Base-by-base conservation (phyloP, 92 coral and sea anemone genomes). In the Porites divaricata region DNA sequence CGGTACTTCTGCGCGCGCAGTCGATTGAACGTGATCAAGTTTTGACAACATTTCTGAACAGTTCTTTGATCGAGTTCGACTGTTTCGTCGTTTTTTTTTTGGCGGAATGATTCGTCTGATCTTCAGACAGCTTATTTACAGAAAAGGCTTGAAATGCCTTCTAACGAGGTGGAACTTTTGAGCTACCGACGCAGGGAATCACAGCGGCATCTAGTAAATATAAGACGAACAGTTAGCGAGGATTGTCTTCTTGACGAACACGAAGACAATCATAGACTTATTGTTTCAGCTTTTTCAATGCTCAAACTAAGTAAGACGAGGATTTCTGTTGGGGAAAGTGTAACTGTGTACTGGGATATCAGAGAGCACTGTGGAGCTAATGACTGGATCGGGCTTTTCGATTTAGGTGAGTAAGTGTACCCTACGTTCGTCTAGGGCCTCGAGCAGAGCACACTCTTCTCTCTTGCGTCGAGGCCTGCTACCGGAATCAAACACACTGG, bases 361-460 rank as follows among this genome's bases (percentile, higher is more conserved):
- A 91, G 91, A 76, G 99, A 88, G 63, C 84, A 77, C 76, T 88
- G 97, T 85, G 94, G 98, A 68, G 91, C 98, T 19, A 92, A 93
- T 67, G 99, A 97, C 82, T 97, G 99, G 99, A 97, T 97, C 61
- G 99, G 99, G 5, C 91, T 97, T 35, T 97, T 95, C 49, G 95
- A 97, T 72, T 92, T 95, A 56, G 99, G 99, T 97, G 72, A 91
- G 95, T 84, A 73, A 21, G 5, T 24, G 14, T 48, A 2, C 14
- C 8, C 25, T 73, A 20, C 28, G 9, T 51, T 49, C 78, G n/a
- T 45, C 17, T 19, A 9, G 16, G 6, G 10, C 28, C 53, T n/a
- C 35, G 16, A 28, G 51, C 45, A 35, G 16, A 28, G 51, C 45
- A 35, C 45, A 35, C 45, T 35, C 6, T 35, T 35, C 45, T 3